These are phyloP conservation scores for Tragelaphus buxtoni DNA, from an alignment of 2,113 vertebrate species.

Conservation along the genomic window DNA sequence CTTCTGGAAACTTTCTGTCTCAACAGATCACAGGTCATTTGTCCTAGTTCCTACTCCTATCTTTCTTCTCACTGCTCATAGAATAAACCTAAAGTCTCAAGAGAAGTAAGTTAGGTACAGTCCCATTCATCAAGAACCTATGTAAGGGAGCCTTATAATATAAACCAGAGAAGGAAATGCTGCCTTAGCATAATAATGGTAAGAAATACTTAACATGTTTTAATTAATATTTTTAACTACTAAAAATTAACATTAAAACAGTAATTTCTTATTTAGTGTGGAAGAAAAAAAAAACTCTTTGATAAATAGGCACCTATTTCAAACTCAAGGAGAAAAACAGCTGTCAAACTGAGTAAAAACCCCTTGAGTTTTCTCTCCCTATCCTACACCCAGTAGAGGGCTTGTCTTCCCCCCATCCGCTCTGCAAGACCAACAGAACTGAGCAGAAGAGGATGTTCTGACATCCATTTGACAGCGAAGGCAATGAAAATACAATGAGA, in stretches of 20 bases:
- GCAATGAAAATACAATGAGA: background rate
- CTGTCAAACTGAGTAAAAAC: background rate
- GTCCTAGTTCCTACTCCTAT: background rate
- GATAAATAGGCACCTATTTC: background rate
- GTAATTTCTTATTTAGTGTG: background rate
- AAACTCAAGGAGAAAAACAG: background rate
- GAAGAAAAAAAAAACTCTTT: slow-evolving; percentile 14
- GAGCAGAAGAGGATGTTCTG: background rate
- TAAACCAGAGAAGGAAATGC: background rate
- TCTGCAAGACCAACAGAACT: background rate
- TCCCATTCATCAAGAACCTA: background rate
- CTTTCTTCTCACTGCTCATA: background rate
- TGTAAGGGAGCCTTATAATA: background rate
- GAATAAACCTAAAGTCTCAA: background rate
- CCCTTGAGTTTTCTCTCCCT: background rate
- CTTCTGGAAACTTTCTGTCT: background rate
- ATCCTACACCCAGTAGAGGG: background rate
- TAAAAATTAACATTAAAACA: background rate
- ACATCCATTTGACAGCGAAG: background rate
- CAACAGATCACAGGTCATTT: background rate
- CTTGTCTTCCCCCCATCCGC: background rate
- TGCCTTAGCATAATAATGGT: background rate
- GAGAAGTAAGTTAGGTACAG: background rate
- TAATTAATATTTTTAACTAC: slow-evolving; percentile 4
- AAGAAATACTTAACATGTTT: background rate